Evolutionary conservation across 2,888 invertebrate species (phyloP), one percentile per base, ranked within the genome.

Genomic region (Mythimna albipuncta): DNA sequence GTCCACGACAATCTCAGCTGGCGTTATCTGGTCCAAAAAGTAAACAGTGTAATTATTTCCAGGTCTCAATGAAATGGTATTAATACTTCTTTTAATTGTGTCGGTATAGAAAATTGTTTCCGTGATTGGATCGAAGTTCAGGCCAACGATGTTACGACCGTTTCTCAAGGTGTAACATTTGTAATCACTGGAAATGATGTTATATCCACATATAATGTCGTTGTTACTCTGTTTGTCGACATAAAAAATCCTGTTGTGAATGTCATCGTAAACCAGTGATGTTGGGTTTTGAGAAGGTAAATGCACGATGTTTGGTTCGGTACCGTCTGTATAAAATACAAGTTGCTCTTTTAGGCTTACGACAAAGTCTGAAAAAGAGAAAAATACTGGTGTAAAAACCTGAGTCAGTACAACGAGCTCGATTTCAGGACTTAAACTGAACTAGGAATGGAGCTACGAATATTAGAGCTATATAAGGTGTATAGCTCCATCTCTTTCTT

Each of bases 21-120:
- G 98, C 6, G 13, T 54, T 35, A 96, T 96, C 89, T 97, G 97
- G 75, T 97, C 93, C 38, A 94, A 90, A 91, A 96, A 95, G 58
- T 92, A 93, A 38, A 88, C 85, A 72, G 93, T 89, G 61, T 32
- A 32, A 32, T 32, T 32, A 32, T 32, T 4, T 32, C 32, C 32
- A 32, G 32, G 32, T 32, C 32, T 91, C 52, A 96, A 82, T 1
- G 94, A 94, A 26, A 91, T 93, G 91, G 93, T 95, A 75, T 91
- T 96, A 82, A 99, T 98, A 75, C 97, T 97, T 59, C 96, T 96
- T 77, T 97, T 97, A 21, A 93, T 92, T 4, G 96, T 96, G 89
- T 98, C 98, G 0, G 98, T 98, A 98, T 99, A 99, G 94, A 98
- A 99, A 16, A 99, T 94, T 74, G 97, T 97, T 38, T 97, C 97